Evolutionary conservation across 2,888 invertebrate genomes (phyloP), one percentile per base, ranked within the genome.

Genomic region (Cynaeus angustus): DNA sequence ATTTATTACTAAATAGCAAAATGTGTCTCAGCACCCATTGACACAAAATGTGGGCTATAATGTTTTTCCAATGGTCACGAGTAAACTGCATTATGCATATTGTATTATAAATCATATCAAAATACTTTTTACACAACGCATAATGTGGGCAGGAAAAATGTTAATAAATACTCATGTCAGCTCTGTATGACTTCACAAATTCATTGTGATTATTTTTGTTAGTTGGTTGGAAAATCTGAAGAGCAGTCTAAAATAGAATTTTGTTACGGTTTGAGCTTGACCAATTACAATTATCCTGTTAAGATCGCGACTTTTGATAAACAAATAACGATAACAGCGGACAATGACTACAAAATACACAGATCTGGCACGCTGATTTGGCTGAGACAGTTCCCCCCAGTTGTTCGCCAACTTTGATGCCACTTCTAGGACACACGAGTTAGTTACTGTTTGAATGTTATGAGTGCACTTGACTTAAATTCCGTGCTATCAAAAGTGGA

Each of bases 291-390:
- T 21, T 21, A 21, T 21, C 21, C 21, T 21, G 2, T 21, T 21
- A 21, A 21, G 21, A 21, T 21, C 21, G 21, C 21, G 7, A 33
- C 3, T 33, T 7, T 33, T 33, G 33, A 33, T 33, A 7, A 33
- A 9, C 33, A 7, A 33, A 33, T 9, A 7, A 1, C n/a, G n/a
- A 33, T 33, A 33, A 33, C n/a, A n/a, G 33, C 33, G n/a, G n/a
- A 33, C 33, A 33, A 33, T 33, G n/a, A 33, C 33, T 33, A 43
- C 61, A 61, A 52, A 64, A 48, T 64, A 28, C 56, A 66, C 71
- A 68, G 71, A 76, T 77, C 77, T 78, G 78, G 77, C 78, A 78
- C 75, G 70, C 68, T 71, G 74, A 78, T 78, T 77, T 76, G 72
- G 73, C 72, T 53, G 66, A 67, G 62, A 62, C 72, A 67, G 52